Evolutionary conservation across 2,797 vertebrate species (phyloP).

Genomic region (Scarus forsteni): DNA sequence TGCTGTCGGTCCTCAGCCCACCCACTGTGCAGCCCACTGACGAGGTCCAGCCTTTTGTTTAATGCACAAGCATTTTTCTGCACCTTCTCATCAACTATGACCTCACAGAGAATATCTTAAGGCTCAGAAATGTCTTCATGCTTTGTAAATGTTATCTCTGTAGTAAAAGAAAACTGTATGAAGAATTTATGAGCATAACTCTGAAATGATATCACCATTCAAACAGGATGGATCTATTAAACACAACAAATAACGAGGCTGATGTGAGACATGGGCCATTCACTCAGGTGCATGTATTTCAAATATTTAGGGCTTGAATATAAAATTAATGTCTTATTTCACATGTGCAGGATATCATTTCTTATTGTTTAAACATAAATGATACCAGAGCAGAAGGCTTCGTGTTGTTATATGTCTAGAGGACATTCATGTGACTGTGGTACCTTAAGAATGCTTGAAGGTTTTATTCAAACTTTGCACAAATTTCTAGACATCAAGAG

Average conservation of each 20-base stretch:
- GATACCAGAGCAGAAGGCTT: no score
- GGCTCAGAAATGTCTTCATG: slow-evolving; percentile 16
- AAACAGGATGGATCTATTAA: slow-evolving; percentile 36
- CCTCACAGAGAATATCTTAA: slow-evolving; percentile 32
- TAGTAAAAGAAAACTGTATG: slow-evolving; percentile 3
- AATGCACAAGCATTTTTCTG: slow-evolving; percentile 37
- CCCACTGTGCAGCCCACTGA: slow-evolving; percentile 72
- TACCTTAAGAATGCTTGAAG: no score
- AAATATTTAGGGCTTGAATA: background rate
- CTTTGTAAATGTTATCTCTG: slow-evolving; percentile 25
- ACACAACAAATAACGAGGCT: background rate
- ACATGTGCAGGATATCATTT: slow-evolving; percentile 35
- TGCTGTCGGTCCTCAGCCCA: slow-evolving; percentile 64
- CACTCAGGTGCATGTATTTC: background rate
- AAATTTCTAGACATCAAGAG: no score
- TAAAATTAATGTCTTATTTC: slow-evolving; percentile 31
- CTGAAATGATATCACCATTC: slow-evolving; percentile 22
- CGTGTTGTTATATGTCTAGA: no score
- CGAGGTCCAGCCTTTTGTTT: slow-evolving; percentile 50
- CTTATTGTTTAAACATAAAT: no score
- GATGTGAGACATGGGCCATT: slow-evolving; percentile 36
- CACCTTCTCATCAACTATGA: slow-evolving; percentile 37
- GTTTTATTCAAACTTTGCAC: no score
- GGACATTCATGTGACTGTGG: no score
- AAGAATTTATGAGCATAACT: slow-evolving; percentile 29